phyloP scores from a whole-genome alignment of 2,888 invertebrate genomes.

The Actias luna region DNA sequence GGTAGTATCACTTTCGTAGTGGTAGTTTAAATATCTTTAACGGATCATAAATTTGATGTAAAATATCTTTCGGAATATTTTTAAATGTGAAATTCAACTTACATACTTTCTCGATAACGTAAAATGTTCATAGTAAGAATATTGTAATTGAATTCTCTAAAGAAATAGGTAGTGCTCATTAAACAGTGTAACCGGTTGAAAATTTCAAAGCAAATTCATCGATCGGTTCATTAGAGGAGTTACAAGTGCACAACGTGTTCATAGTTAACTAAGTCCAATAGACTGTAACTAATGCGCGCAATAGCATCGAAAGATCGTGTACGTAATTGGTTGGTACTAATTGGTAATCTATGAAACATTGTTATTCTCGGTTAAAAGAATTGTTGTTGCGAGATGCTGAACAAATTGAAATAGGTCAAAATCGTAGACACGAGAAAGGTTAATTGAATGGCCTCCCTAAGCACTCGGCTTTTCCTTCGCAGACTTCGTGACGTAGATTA shows the following conservation, averaged over 20 bases:
- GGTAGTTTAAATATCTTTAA: too few relatives aligned
- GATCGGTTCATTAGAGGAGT: constrained; percentile 36
- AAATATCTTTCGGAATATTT: too few relatives aligned
- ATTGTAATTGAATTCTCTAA: too few relatives aligned
- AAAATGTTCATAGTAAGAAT: too few relatives aligned
- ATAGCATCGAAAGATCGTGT: constrained; percentile 23
- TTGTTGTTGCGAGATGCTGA: constrained; percentile 28
- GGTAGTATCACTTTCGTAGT: too few relatives aligned
- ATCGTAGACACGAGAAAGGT: constrained; percentile 49
- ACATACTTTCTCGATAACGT: too few relatives aligned
- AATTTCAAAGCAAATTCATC: constrained; percentile 30
- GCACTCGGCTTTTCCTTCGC: constrained; percentile 27
- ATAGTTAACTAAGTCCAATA: constrained; percentile 23
- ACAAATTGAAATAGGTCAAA: constrained; percentile 60
- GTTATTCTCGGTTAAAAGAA: neutral
- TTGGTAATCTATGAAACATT: neutral
- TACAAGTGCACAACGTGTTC: constrained; percentile 32
- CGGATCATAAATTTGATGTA: too few relatives aligned
- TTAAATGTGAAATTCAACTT: too few relatives aligned
- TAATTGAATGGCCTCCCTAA: constrained; percentile 60
- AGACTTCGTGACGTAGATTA: constrained; percentile 40
- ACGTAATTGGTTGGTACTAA: neutral
- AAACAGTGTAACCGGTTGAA: constrained; percentile 30
- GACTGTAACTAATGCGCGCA: constrained; percentile 34
- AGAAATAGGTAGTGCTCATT: too few relatives aligned